Conservation (phyloP, 1,140 invertebrate genomes). For the Bombus impatiens region DNA sequence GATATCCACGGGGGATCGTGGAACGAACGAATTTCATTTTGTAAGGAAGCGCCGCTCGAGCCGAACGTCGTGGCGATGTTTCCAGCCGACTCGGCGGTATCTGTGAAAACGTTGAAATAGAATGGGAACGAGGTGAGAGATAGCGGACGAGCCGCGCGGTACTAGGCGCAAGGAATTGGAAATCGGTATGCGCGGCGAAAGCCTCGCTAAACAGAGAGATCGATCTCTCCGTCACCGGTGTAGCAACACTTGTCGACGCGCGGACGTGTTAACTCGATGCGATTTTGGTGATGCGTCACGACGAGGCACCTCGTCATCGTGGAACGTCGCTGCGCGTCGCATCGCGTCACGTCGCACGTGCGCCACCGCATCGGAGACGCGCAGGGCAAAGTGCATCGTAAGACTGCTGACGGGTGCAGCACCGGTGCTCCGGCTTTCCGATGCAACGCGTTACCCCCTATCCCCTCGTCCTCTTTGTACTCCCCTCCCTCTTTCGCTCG, state of each 20-base stretch:
- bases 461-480: constrained; percentile 28
- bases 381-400: constrained; percentile 72
- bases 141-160: not conserved
- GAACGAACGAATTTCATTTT: not conserved
- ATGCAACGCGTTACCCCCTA: constrained; percentile 58
- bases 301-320: constrained; percentile 30
- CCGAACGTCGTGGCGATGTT: not conserved
- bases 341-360: constrained; percentile 44
- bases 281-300: constrained; percentile 26
- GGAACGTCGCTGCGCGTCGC: constrained; percentile 36
- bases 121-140: not conserved
- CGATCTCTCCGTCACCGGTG: constrained; percentile 14
- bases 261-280: constrained; percentile 13
- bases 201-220: not conserved
- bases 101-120: not conserved
- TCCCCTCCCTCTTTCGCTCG: constrained; percentile 39
- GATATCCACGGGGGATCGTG: constrained; percentile 23
- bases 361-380: constrained; percentile 57
- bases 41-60: not conserved
- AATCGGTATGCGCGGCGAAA: not conserved
- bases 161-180: not conserved
- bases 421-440: constrained; percentile 68
- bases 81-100: not conserved
- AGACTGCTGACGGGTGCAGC: constrained; percentile 71
- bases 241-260: constrained; percentile 17